Percentiles rank a stretch among this genome's conserved stretches.
Conservation (phyloP, 2,113 vertebrate genomes). For the Poeciliopsis occidentalis region DNA sequence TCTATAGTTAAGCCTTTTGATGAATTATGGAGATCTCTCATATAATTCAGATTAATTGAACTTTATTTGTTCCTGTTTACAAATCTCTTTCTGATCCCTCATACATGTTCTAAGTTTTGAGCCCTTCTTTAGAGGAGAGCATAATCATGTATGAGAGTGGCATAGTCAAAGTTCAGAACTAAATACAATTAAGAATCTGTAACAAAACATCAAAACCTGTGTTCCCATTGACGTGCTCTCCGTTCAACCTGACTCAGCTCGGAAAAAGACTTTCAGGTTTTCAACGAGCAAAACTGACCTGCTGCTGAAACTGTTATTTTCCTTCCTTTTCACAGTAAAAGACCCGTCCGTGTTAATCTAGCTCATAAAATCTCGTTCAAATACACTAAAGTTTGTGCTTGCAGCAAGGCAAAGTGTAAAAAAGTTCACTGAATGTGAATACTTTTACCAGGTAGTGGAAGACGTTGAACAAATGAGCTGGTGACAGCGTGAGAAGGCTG, state of each 20-base stretch:
- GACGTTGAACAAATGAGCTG: background rate
- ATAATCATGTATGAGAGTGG: too few species aligned
- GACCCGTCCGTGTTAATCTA: background rate
- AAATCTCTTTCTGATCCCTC: too few species aligned
- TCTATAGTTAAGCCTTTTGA: too few species aligned
- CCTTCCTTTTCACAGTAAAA: background rate
- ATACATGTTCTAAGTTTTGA: too few species aligned
- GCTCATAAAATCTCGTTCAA: background rate
- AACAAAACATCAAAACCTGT: background rate
- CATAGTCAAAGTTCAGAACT: too few species aligned
- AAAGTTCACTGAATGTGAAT: background rate
- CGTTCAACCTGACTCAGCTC: background rate
- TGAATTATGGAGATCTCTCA: too few species aligned
- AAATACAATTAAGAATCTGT: background rate
- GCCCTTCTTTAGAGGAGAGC: too few species aligned
- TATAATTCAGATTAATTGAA: too few species aligned
- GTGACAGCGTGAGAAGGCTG: constrained; percentile 64
- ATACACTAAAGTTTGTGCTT: too few species aligned
- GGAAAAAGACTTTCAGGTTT: background rate
- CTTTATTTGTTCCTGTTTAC: too few species aligned
- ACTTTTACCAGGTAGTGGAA: background rate
- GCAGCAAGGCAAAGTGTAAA: background rate
- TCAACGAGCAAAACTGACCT: background rate
- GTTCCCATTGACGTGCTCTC: background rate
- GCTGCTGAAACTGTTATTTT: background rate